These are phyloP conservation scores for Pristionchus entomophagus DNA, from an alignment of 2,888 invertebrate species.

Conservation along the genomic window DNA sequence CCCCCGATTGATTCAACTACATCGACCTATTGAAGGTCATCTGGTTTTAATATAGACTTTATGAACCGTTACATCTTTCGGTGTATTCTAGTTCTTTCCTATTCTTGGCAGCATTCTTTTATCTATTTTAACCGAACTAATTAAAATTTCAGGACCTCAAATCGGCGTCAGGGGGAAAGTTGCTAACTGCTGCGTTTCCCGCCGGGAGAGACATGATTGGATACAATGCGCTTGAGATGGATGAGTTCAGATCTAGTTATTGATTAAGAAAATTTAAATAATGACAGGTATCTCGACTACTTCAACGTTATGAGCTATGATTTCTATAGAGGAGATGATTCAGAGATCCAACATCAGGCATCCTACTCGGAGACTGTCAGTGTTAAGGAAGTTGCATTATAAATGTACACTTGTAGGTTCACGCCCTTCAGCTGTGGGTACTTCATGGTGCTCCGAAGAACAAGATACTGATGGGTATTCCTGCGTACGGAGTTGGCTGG, in stretches of 20 bases:
- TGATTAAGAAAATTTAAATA: no score
- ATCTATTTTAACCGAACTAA: no score
- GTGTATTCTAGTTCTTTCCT: no score
- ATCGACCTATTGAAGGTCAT: conserved; percentile 47
- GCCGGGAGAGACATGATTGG: not conserved
- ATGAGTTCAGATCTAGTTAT: not conserved
- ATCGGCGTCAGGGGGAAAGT: not conserved
- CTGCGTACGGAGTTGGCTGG: conserved; percentile 63
- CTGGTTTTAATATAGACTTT: no score
- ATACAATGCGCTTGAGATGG: not conserved
- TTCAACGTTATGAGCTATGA: conserved; percentile 55
- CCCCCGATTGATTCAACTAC: conserved; percentile 69
- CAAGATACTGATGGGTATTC: conserved; percentile 59
- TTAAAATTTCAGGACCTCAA: not conserved
- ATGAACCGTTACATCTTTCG: no score
- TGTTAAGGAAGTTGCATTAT: not conserved
- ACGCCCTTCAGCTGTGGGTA: conserved; percentile 86
- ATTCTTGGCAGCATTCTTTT: not conserved
- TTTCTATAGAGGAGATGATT: conserved; percentile 50
- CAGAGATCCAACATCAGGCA: conserved; percentile 44
- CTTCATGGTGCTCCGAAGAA: conserved; percentile 55
- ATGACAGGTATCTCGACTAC: conserved; percentile 51
- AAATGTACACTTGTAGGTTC: no score
- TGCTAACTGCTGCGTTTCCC: not conserved
- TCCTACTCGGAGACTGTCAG: conserved; percentile 19